Percentiles rank a stretch among this genome's conserved stretches.
These are phyloP conservation scores for Drosophila pectinifera DNA, from an alignment of 1,140 invertebrate genomes.

Conservation along the genomic window DNA sequence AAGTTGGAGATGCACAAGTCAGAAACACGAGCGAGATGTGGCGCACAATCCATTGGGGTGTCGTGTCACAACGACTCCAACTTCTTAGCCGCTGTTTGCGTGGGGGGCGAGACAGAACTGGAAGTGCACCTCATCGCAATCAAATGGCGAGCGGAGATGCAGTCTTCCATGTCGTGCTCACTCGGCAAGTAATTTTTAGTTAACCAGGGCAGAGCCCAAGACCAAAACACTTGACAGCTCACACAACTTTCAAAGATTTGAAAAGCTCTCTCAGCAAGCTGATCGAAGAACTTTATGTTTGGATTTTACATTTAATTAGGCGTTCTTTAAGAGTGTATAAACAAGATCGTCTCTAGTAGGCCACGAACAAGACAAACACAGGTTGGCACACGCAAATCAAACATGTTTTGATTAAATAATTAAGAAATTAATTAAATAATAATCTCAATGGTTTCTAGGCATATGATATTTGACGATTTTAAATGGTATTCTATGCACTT, in stretches of 20 bases:
- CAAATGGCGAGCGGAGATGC: constrained; percentile 88
- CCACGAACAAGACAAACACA: constrained; percentile 11
- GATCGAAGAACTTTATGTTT: constrained; percentile 88
- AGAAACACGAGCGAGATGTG: constrained; percentile 29
- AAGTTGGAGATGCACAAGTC: constrained; percentile 41
- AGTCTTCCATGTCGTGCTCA: constrained; percentile 76
- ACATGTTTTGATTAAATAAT: not conserved
- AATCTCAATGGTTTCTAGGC: not conserved
- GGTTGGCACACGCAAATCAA: not conserved
- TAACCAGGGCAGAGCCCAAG: constrained; percentile 1
- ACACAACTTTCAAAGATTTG: constrained; percentile 84
- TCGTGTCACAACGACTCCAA: constrained; percentile 40
- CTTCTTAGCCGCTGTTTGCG: constrained; percentile 51
- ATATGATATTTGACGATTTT: not conserved
- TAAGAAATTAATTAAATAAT: not conserved
- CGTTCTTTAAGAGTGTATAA: constrained; percentile 2
- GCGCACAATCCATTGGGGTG: constrained; percentile 43
- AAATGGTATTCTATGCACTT: not conserved
- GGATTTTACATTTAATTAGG: constrained; percentile 58
- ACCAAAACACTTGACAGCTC: constrained; percentile 66
- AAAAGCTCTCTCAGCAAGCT: constrained; percentile 87
- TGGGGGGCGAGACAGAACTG: constrained; percentile 66
- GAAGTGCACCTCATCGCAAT: constrained; percentile 80
- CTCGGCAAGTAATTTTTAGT: constrained; percentile 44
- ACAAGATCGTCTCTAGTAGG: not conserved